Evolutionary conservation across 1,140 invertebrate genomes (phyloP).

Genomic region (Pseudomyrmex pallidus): DNA sequence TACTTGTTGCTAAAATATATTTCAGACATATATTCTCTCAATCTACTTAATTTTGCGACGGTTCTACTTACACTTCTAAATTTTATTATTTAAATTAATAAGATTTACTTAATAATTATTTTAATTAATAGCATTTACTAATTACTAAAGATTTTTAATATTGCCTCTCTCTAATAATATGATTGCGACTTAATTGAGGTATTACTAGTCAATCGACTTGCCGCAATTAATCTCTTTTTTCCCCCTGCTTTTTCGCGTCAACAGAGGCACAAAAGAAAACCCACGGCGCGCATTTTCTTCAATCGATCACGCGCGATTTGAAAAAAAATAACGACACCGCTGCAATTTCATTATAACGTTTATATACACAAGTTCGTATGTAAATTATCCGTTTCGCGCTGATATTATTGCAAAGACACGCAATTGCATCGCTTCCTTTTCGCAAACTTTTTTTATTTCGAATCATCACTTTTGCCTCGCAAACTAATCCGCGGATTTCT

Average conservation of each 20-base stretch:
- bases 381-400: background rate
- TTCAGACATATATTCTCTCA: background rate
- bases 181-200: conserved; percentile 42
- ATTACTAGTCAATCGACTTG: conserved; percentile 18
- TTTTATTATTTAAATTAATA: conserved; percentile 1
- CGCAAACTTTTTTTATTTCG: no score
- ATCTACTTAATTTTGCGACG: background rate
- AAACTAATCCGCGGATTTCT: background rate
- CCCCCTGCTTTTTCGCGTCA: background rate
- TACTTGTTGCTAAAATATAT: background rate
- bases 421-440: background rate
- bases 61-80: background rate
- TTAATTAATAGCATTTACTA: no score
- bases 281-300: conserved; percentile 17
- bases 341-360: conserved; percentile 38
- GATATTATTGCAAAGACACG: background rate
- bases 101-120: no score
- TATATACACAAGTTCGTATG: background rate
- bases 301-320: conserved; percentile 31
- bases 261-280: conserved; percentile 15
- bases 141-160: background rate
- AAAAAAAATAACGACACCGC: conserved; percentile 8
- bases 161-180: conserved; percentile 7
- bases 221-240: conserved; percentile 40
- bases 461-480: background rate